phyloP scores from a whole-genome alignment of 2,113 vertebrate genomes.

The Phalacrocorax carbo region DNA sequence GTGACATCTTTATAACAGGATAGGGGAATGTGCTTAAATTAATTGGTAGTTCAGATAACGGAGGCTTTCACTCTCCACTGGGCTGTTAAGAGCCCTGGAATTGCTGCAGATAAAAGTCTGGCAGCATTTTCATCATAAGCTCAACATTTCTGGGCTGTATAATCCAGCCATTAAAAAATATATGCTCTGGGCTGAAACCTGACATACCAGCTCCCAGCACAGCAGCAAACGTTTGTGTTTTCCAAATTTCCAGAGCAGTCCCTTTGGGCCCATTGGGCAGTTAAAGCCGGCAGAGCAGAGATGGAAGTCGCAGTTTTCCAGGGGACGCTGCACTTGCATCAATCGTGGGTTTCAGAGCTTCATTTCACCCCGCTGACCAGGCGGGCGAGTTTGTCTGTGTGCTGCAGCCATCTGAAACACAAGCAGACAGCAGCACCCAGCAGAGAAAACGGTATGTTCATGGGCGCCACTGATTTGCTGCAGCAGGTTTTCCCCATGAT shows the following conservation, averaged over 20 bases:
- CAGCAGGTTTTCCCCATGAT: rapidly evolving
- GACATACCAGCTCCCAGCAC: background rate
- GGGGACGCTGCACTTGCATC: background rate
- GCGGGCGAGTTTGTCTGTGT: rapidly evolving
- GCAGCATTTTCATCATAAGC: background rate
- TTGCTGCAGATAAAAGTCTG: slow-evolving; percentile 32
- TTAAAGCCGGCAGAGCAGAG: background rate
- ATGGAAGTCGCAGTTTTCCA: background rate
- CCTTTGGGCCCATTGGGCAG: background rate
- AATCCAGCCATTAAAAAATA: background rate
- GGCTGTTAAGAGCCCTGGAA: background rate
- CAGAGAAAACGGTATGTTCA: rapidly evolving
- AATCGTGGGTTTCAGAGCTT: background rate
- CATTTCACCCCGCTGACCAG: background rate
- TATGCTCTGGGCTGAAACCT: background rate
- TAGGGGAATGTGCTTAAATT: background rate
- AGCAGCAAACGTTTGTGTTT: background rate
- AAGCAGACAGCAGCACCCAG: background rate
- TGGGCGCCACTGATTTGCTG: rapidly evolving
- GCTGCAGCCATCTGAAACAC: background rate
- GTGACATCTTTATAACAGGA: background rate
- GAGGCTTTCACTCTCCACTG: background rate
- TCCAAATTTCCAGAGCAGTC: background rate
- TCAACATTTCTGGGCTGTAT: background rate
- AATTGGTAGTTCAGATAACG: background rate